phyloP scores from a whole-genome alignment of 2,797 vertebrate genomes.

The Fringilla coelebs region DNA sequence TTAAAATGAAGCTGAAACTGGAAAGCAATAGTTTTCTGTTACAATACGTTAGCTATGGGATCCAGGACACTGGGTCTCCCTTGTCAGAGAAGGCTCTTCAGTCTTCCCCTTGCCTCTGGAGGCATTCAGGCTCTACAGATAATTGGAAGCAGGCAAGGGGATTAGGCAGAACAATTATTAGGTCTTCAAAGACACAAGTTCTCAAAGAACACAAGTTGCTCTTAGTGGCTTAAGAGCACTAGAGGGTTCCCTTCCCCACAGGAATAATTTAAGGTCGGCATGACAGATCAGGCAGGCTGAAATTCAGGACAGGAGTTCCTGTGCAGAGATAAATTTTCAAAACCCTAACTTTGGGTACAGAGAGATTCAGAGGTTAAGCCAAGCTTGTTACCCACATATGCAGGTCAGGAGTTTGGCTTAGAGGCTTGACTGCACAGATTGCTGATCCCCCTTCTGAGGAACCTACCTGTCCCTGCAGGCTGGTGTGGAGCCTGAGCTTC shows the following conservation, averaged over 20 bases:
- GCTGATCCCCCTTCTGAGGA: background rate
- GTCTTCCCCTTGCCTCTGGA: background rate
- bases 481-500: background rate
- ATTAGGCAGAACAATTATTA: background rate
- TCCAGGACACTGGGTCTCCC: background rate
- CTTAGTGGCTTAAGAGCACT: background rate
- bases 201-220: background rate
- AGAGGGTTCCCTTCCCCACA: background rate
- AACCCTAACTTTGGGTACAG: accelerated
- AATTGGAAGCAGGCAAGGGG: background rate
- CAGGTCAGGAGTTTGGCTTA: background rate
- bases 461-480: background rate
- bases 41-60: background rate
- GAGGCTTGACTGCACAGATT: background rate
- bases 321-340: background rate
- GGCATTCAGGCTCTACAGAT: background rate
- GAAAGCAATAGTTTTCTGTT: background rate
- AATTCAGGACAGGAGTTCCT: background rate
- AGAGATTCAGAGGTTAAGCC: background rate
- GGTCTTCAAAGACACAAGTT: background rate
- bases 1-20: background rate
- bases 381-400: background rate
- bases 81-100: background rate
- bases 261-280: background rate
- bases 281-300: background rate